These are phyloP conservation scores for Dasypogon diadema DNA, from an alignment of 2,888 invertebrate genomes.

Conservation along the genomic window DNA sequence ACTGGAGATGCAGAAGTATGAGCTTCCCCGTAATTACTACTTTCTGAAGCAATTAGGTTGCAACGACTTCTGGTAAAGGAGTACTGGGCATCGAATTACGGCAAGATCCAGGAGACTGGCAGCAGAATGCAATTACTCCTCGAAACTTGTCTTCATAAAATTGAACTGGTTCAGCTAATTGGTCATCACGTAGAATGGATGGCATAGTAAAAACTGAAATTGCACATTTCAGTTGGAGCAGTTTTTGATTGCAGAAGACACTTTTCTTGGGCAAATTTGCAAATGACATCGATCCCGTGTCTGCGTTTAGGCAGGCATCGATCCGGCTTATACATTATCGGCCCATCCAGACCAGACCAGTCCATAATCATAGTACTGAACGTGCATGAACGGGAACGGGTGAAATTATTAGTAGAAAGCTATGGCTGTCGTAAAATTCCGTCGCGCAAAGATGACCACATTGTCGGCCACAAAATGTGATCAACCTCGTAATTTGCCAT, in stretches of 20 bases:
- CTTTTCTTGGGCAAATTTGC: not conserved
- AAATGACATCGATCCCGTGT: not conserved
- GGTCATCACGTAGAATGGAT: constrained; percentile 29
- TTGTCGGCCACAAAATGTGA: constrained; percentile 20
- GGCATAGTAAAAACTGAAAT: constrained; percentile 13
- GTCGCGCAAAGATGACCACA: constrained; percentile 1
- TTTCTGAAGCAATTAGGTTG: constrained; percentile 27
- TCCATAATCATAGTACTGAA: not conserved
- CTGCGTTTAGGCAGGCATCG: no score
- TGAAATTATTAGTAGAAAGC: constrained; percentile 24
- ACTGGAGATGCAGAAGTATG: not conserved
- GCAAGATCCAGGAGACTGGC: not conserved
- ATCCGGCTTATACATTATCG: no score
- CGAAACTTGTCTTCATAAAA: constrained; percentile 9
- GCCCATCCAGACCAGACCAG: no score
- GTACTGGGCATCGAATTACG: not conserved
- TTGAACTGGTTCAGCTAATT: constrained; percentile 40
- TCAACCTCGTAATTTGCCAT: constrained; percentile 38
- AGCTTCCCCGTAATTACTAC: constrained; percentile 4
- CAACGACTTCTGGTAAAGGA: constrained; percentile 21
- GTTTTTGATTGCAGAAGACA: not conserved
- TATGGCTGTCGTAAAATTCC: not conserved
- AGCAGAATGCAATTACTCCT: not conserved
- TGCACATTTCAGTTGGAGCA: not conserved
- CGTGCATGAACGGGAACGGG: no score